A percentile compares a stretch with the other conserved stretches of the same genome.
phyloP scores from a whole-genome alignment of 2,113 vertebrate species.

The Pachypanchax playfairii region DNA sequence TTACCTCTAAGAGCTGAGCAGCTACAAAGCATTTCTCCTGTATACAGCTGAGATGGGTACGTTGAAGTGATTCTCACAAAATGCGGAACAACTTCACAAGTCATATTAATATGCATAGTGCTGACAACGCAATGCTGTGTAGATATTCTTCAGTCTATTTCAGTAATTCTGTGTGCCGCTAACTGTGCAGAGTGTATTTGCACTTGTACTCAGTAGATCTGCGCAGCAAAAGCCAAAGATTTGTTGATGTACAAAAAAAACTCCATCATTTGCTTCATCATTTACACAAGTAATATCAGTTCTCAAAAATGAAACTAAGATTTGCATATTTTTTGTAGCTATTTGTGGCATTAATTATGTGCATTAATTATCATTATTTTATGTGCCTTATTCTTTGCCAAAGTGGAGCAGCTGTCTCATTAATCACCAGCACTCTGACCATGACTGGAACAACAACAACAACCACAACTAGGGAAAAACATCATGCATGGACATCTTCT shows the following conservation, averaged over 20 bases:
- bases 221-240: neutral
- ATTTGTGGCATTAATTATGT: conserved; percentile 30
- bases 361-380: conserved; percentile 32
- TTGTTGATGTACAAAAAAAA: conserved; percentile 6
- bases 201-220: conserved; percentile 14
- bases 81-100: conserved; percentile 15
- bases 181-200: conserved; percentile 18
- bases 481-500: conserved; percentile 27
- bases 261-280: conserved; percentile 16
- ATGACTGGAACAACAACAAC: conserved; percentile 14
- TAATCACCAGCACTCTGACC: conserved; percentile 38
- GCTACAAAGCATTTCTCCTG: conserved; percentile 3
- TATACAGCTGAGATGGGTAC: conserved; percentile 20
- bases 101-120: conserved; percentile 37
- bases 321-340: conserved; percentile 9
- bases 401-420: conserved; percentile 29
- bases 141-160: conserved; percentile 35
- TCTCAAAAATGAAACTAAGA: neutral
- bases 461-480: conserved; percentile 7
- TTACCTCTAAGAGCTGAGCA: conserved; percentile 13
- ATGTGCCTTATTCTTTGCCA: conserved; percentile 13
- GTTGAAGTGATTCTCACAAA: conserved; percentile 29
- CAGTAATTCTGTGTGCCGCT: conserved; percentile 44
- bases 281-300: conserved; percentile 1
- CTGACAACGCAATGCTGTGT: conserved; percentile 22